Conservation (phyloP, 2,113 vertebrate species). For the Phaethon lepturus region DNA sequence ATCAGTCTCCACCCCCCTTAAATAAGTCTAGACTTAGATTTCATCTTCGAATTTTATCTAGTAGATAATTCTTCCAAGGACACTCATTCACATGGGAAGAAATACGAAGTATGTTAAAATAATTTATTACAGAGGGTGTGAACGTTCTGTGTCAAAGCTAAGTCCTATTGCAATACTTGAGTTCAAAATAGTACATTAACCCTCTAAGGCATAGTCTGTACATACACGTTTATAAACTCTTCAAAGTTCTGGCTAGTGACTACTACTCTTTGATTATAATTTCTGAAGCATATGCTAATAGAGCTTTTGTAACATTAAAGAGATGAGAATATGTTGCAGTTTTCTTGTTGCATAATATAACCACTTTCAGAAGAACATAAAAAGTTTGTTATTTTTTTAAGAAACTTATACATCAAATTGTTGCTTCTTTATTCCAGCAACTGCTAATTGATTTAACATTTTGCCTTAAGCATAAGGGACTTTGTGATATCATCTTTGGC, state of each 20-base stretch:
- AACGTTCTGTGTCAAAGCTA: constrained; percentile 36
- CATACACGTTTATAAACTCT: background rate
- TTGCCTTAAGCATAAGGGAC: constrained; percentile 56
- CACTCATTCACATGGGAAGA: constrained; percentile 43
- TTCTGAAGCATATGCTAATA: background rate
- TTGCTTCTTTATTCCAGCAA: constrained; percentile 40
- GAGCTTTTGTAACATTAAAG: constrained; percentile 16
- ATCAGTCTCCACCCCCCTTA: constrained; percentile 12
- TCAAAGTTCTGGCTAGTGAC: constrained; percentile 12
- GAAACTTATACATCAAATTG: constrained; percentile 16
- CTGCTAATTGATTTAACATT: constrained; percentile 71
- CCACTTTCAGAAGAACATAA: constrained; percentile 1
- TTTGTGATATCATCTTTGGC: constrained; percentile 64
- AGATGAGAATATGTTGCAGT: background rate
- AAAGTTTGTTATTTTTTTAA: constrained; percentile 11
- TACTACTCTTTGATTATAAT: constrained; percentile 11
- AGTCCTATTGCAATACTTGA: constrained; percentile 8
- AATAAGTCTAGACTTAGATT: constrained; percentile 59
- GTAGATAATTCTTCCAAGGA: constrained; percentile 53
- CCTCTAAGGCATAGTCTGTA: background rate
- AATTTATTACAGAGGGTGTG: constrained; percentile 60
- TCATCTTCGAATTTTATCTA: constrained; percentile 60
- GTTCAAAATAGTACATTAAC: constrained; percentile 56
- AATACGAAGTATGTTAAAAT: constrained; percentile 48
- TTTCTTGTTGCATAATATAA: constrained; percentile 23